Evolutionary conservation across 2,113 vertebrate genomes (phyloP), one percentile per base, ranked within the genome.

Genomic region (Odontesthes bonariensis): DNA sequence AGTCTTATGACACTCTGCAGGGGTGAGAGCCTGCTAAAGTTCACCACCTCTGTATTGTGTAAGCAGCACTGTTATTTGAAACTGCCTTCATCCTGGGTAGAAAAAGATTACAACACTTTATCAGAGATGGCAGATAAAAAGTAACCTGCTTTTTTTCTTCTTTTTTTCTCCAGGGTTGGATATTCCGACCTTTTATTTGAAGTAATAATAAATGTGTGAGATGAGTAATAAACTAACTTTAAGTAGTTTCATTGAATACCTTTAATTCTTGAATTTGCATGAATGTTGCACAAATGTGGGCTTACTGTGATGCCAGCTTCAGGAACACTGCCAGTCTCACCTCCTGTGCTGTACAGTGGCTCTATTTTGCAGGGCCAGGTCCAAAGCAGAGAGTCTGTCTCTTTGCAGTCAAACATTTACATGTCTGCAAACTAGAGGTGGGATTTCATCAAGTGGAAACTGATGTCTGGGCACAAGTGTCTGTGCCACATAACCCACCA

Each of bases 1-100:
- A 85, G 92, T 94, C 93, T 94, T 85, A 92, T 93, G 93, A 94
- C 87, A 90, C 92, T 82, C 92, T 84, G 81, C 88, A 91, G 92
- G 93, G 90, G 91, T 89, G 85, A 81, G 44, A 88, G 87, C 85
- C 83, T 88, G 88, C 88, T 84, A 85, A 89, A 88, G 91, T 90
- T 92, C 85, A 86, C 75, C 87, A 90, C 91, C 94, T 91, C 71
- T 80, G 60, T 92, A 86, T 93, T 95, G 85, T 94, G 88, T 90
- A 91, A 88, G 89, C 92, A 93, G 62, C 14, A 3, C 44, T 70
- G 73, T 84, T 87, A 83, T 90, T 89, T 90, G 69, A 87, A 87
- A 82, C 87, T 83, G 59, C 89, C 79, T 90, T 89, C 73, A 87
- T 88, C 75, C 74, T 79, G 53, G 56, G 75, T 19, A 10, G 65